Evolutionary conservation across 2,888 invertebrate species (phyloP).

Genomic region (Thymelicus acteon): DNA sequence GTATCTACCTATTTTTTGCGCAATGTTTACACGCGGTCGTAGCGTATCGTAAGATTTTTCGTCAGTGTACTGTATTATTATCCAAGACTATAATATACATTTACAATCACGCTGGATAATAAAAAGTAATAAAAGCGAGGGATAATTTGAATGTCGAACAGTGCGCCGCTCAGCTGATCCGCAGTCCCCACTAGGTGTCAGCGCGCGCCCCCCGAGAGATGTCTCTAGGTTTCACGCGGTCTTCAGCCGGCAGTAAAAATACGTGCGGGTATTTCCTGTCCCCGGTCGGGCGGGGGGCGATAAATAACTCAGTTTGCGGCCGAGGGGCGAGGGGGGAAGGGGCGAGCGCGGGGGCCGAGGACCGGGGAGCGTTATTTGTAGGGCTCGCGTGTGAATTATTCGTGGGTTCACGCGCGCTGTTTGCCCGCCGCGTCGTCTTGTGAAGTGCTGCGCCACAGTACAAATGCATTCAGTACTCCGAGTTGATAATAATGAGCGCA

Average conservation of each 20-base stretch:
- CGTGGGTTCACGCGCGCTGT: constrained; percentile 83
- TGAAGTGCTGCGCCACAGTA: constrained; percentile 58
- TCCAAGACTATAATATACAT: not conserved
- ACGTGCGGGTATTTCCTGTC: constrained; percentile 81
- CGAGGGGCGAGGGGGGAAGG: constrained; percentile 46
- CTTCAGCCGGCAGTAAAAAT: constrained; percentile 77
- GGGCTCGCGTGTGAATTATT: constrained; percentile 85
- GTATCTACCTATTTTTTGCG: too few species aligned
- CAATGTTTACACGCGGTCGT: too few species aligned
- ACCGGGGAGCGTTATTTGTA: constrained; percentile 75
- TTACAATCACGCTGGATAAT: not conserved
- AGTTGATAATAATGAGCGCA: too few species aligned
- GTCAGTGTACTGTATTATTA: too few species aligned
- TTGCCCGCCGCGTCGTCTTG: constrained; percentile 77
- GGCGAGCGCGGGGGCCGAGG: constrained; percentile 48
- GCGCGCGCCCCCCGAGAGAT: constrained; percentile 65
- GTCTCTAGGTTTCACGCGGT: constrained; percentile 62
- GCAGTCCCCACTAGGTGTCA: constrained; percentile 36
- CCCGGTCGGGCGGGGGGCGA: constrained; percentile 70
- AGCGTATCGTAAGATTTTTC: too few species aligned
- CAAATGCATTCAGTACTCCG: constrained; percentile 1
- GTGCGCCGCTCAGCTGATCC: constrained; percentile 20
- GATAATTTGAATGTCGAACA: constrained; percentile 14
- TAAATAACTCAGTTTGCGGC: constrained; percentile 83
- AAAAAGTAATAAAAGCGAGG: not conserved